Conservation (phyloP, 2,797 vertebrate species). For the Enteromius unitaeniatus region DNA sequence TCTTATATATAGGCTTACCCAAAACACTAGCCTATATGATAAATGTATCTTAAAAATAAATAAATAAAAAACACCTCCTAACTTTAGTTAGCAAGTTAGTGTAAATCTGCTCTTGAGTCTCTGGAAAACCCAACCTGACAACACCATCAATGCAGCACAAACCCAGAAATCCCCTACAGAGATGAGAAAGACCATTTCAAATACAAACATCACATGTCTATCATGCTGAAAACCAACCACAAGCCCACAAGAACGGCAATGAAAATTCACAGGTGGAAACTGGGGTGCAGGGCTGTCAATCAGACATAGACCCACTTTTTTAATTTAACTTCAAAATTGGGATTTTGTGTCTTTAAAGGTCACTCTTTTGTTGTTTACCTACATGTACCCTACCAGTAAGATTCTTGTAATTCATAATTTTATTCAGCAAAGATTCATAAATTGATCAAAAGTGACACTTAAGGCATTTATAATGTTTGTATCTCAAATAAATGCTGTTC, state of each 20-base stretch:
- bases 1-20: background rate
- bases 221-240: slow-evolving; percentile 17
- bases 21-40: background rate
- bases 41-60: background rate
- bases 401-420: background rate
- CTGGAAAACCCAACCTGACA: slow-evolving; percentile 12
- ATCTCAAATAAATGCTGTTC: background rate
- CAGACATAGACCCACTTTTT: background rate
- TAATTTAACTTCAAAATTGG: background rate
- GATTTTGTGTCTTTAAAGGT: background rate
- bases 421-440: background rate
- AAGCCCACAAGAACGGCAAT: background rate
- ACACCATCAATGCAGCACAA: slow-evolving; percentile 7
- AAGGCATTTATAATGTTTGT: background rate
- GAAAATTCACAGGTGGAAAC: slow-evolving; percentile 3
- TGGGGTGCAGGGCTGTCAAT: slow-evolving; percentile 11
- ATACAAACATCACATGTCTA: slow-evolving; percentile 31
- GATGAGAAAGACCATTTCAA: slow-evolving; percentile 23
- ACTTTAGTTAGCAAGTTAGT: background rate
- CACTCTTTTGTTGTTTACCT: background rate
- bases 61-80: background rate
- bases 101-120: slow-evolving; percentile 15
- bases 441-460: background rate
- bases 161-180: slow-evolving; percentile 26
- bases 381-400: background rate